Conservation (phyloP, 2,113 vertebrate genomes). For the Damaliscus lunatus region DNA sequence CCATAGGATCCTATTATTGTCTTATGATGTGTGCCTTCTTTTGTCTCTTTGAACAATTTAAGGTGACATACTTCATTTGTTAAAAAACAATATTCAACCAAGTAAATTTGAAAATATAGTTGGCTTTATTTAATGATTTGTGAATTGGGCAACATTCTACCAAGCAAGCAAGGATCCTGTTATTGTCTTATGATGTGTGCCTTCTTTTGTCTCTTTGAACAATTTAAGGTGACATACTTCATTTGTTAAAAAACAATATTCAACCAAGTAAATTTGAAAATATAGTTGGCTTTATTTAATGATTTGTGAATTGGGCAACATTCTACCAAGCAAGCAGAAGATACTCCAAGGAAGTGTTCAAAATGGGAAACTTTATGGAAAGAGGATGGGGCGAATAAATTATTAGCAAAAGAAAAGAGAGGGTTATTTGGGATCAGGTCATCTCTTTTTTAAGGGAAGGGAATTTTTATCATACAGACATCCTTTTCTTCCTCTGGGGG, state of each 20-base stretch:
- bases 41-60: not conserved
- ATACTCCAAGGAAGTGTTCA: not conserved
- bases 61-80: not conserved
- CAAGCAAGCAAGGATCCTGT: not conserved
- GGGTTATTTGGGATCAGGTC: not conserved
- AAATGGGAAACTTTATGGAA: not conserved
- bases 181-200: not conserved
- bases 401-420: not conserved
- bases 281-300: not conserved
- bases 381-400: not conserved
- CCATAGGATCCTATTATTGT: too few relatives aligned
- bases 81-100: not conserved
- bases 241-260: not conserved
- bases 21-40: not conserved
- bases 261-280: not conserved
- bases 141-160: not conserved
- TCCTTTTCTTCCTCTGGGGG: not conserved
- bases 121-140: not conserved
- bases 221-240: not conserved
- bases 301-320: not conserved
- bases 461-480: not conserved
- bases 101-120: not conserved
- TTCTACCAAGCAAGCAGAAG: not conserved
- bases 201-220: not conserved
- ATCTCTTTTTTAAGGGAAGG: not conserved